These are phyloP conservation scores for Gobiocypris rarus DNA, from an alignment of 2,113 vertebrate species.

Conservation along the genomic window DNA sequence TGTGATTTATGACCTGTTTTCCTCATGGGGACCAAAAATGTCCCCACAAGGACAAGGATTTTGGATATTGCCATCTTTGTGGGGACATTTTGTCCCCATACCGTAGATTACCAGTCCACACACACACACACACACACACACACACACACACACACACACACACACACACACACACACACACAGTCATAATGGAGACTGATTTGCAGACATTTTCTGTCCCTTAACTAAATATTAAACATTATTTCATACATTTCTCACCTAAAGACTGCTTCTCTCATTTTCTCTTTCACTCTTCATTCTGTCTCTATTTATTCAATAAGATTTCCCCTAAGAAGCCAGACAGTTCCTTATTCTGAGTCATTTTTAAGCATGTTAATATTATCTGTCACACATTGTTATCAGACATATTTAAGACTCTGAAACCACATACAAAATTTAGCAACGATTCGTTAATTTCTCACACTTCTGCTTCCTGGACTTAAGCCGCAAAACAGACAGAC, in stretches of 20 bases:
- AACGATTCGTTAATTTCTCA: constrained; percentile 37
- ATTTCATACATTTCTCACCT: background rate
- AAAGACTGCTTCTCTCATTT: background rate
- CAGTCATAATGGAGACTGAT: background rate
- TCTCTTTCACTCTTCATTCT: background rate
- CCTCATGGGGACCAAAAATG: too few species aligned
- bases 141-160: constrained; percentile 65
- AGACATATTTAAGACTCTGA: constrained; percentile 7
- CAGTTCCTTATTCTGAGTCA: constrained; percentile 7
- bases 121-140: constrained; percentile 70
- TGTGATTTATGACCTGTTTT: too few species aligned
- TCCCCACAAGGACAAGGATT: too few species aligned
- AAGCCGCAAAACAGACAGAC: constrained; percentile 5
- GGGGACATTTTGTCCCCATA: too few species aligned
- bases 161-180: constrained; percentile 59
- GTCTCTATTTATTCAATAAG: background rate
- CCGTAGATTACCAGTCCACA: too few species aligned
- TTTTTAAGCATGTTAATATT: constrained; percentile 36
- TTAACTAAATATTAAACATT: background rate
- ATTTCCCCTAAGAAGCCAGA: background rate
- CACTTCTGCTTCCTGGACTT: constrained; percentile 28
- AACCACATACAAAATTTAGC: constrained; percentile 35
- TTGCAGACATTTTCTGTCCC: too few species aligned
- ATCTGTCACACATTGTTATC: constrained; percentile 23
- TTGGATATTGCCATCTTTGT: too few species aligned